Base-by-base conservation (phyloP, 2,888 invertebrate species). In the Athalia circularis region DNA sequence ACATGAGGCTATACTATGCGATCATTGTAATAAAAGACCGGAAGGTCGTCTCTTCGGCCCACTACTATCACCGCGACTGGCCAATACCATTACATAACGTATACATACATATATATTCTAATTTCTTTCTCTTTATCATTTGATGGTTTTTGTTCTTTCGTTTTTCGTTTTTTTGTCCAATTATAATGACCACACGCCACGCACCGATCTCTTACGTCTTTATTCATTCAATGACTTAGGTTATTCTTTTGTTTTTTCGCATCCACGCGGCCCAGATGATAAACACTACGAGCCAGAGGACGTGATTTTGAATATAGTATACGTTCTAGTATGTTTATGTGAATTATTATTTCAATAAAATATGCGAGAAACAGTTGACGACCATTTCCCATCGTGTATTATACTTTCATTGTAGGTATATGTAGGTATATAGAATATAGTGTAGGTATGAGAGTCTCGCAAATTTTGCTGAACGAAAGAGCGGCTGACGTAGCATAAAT, bases 21-120 rank as follows among this genome's bases (percentile, higher is more conserved):
- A 75, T 75, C 62, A 82, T 83, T 80, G 81, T 80, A 78, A 29
- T 29, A 29, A 86, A 83, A 85, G 80, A 50, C 80, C 77, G 81
- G 64, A 81, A 76, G 80, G 81, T 81, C 79, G 74, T 65, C 62
- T 67, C 80, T 11, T 8, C 45, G 45, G 5, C 62, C 62, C 29
- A 62, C 13, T 13, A 52, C 72, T 54, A 15, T 59, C 59, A 72
- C 61, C 47, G 11, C 72, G 29, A 29, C 29, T 29, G 29, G 2
- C 29, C 29, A 29, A 29, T 72, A 59, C 59, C 57, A 72, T 59
- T 15, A 72, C 48, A 47, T 29, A 29, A 29, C 29, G 29, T 29
- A 29, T 29, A 13, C 59, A 45, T 61, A 59, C 57, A 59, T 45
- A 50, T 11, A 54, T 68, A 68, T 54, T 65, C 43, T 68, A 43